Base-by-base conservation (phyloP, 2,888 invertebrate species). In the Hecatera dysodea region DNA sequence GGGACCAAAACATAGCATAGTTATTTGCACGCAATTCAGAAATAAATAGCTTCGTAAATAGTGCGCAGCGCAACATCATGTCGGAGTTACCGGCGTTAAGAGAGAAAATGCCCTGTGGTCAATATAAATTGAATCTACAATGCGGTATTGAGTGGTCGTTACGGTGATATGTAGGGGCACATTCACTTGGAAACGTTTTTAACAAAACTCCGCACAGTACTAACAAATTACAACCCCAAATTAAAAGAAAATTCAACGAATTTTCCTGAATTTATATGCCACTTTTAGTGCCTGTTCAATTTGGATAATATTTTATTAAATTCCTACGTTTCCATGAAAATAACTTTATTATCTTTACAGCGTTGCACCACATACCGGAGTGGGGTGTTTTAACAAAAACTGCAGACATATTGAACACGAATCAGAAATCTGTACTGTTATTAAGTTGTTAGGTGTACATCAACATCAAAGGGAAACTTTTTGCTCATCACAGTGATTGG, bases 111-210 rank as follows among this genome's bases (percentile, higher is more conserved):
- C 90, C 89, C 91, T 90, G 92, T 93, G 91, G 93, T 91, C 90
- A 90, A 86, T 89, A 93, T 93, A 93, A 93, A 93, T 93, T 93
- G 90, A 92, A 91, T 91, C 87, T 88, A 92, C 90, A 92, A 92
- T 91, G 90, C 88, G 81, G 89, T 90, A 91, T 90, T 91, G 91
- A 93, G 89, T 86, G 90, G 92, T 92, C 91, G 90, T 93, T 93
- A 92, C 87, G 83, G 87, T 91, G 91, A 93, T 91, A 90, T 92
- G 92, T 92, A 89, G 87, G 87, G 81, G 86, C 85, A 87, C 75
- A 87, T 84, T 85, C 84, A 85, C 85, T 88, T 88, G 64, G 73
- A 77, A 82, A 68, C 67, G 57, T 89, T 89, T 79, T 87, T 78
- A 87, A 78, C 75, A 77, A 82, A 81, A 75, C 60, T 87, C 85